These are phyloP conservation scores for Chaenocephalus aceratus DNA, from an alignment of 2,113 vertebrate genomes.

Conservation along the genomic window DNA sequence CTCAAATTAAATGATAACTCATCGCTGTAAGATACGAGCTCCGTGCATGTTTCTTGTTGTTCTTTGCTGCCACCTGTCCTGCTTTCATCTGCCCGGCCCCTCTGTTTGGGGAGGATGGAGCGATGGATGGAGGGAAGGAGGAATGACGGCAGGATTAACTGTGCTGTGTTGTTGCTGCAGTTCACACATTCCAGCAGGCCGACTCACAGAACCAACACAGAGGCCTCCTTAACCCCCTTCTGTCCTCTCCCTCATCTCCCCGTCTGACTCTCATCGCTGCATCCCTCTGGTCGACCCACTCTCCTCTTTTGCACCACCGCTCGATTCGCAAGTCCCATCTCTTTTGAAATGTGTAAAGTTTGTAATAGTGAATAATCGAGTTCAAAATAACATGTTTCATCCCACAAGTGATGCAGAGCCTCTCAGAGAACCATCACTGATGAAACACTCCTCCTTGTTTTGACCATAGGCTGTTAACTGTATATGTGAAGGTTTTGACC, in stretches of 20 bases:
- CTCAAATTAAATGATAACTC: too few species aligned
- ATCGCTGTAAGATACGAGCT: not conserved
- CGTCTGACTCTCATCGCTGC: constrained; percentile 12
- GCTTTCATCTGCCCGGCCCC: constrained; percentile 40
- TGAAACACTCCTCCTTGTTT: not conserved
- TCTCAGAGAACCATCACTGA: not conserved
- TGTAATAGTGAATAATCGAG: not conserved
- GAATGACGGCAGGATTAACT: constrained; percentile 78
- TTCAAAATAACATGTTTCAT: constrained; percentile 25
- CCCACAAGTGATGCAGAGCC: constrained; percentile 3
- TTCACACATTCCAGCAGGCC: constrained; percentile 81
- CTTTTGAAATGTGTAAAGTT: not conserved
- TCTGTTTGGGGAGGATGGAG: not conserved
- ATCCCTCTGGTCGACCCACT: not conserved
- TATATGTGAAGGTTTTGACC: not conserved
- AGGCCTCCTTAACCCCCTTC: constrained; percentile 50
- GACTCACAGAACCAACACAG: constrained; percentile 56
- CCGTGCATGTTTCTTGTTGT: not conserved
- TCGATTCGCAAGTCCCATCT: not conserved
- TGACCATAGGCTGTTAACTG: not conserved
- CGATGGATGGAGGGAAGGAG: constrained; percentile 33
- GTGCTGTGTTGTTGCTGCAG: constrained; percentile 77
- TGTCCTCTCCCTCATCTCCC: not conserved
- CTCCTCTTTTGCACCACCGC: not conserved
- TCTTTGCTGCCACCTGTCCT: constrained; percentile 56